These are phyloP conservation scores for Rotaria socialis DNA, from an alignment of 2,888 invertebrate species.

Conservation along the genomic window DNA sequence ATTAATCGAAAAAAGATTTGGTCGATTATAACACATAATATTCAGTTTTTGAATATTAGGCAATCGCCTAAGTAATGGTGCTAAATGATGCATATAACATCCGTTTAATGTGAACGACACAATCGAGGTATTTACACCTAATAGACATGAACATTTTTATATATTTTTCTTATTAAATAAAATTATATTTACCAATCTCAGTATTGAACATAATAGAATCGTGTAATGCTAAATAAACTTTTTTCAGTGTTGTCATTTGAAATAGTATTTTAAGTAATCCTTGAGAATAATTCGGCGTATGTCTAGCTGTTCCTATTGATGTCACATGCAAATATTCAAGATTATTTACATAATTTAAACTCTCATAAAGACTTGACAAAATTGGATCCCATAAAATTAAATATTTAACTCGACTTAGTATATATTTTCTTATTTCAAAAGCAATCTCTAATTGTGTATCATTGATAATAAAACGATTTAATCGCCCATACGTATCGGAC, in stretches of 20 bases:
- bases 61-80: neutral
- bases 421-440: neutral
- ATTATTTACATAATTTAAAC: neutral
- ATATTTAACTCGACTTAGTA: neutral
- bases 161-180: neutral
- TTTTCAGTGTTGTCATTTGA: neutral
- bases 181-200: neutral
- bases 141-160: neutral
- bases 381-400: conserved; percentile 28
- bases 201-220: neutral
- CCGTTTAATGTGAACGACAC: neutral
- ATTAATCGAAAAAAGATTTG: neutral
- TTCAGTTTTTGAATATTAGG: neutral
- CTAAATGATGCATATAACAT: conserved; percentile 16
- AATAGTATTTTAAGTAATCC: neutral
- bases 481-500: conserved; percentile 12
- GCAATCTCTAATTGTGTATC: neutral
- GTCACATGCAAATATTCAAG: neutral
- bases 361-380: neutral
- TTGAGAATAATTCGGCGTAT: neutral
- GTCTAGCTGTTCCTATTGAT: conserved; percentile 1
- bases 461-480: neutral
- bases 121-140: neutral
- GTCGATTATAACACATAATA: neutral
- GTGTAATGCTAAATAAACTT: conserved; percentile 10